Conservation (phyloP, 2,888 invertebrate genomes). For the Thecophora atra region DNA sequence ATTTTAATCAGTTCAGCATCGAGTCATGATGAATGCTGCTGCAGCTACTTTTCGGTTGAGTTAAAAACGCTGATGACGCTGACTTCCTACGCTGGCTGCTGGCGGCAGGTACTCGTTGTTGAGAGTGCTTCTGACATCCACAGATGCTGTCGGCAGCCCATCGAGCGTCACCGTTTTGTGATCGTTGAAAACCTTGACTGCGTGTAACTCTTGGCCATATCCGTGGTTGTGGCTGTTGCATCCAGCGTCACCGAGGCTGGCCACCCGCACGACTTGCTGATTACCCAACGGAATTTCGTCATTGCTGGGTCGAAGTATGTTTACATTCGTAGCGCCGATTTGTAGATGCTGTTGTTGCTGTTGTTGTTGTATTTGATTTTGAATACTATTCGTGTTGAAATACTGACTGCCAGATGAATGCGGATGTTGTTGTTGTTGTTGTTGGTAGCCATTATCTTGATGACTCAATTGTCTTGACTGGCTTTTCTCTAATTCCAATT, state of each 20-base stretch:
- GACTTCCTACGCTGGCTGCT: background rate
- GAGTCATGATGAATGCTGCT: constrained; percentile 23
- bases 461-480: background rate
- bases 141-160: background rate
- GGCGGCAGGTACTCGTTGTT: constrained; percentile 43
- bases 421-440: background rate
- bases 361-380: constrained; percentile 8
- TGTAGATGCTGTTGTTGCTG: constrained; percentile 13
- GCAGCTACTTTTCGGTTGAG: background rate
- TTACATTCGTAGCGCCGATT: constrained; percentile 59
- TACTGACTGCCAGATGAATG: no score
- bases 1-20: constrained; percentile 46
- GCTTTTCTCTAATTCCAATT: background rate
- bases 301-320: constrained; percentile 56
- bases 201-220: constrained; percentile 54
- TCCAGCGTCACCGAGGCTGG: constrained; percentile 50
- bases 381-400: no score
- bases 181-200: constrained; percentile 58
- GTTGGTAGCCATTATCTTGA: background rate
- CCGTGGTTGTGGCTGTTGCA: constrained; percentile 43
- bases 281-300: constrained; percentile 56
- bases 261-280: constrained; percentile 55
- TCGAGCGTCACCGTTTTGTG: constrained; percentile 42
- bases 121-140: background rate
- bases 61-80: background rate